phyloP scores from a whole-genome alignment of 2,113 vertebrate species.

The Nematolebias whitei region DNA sequence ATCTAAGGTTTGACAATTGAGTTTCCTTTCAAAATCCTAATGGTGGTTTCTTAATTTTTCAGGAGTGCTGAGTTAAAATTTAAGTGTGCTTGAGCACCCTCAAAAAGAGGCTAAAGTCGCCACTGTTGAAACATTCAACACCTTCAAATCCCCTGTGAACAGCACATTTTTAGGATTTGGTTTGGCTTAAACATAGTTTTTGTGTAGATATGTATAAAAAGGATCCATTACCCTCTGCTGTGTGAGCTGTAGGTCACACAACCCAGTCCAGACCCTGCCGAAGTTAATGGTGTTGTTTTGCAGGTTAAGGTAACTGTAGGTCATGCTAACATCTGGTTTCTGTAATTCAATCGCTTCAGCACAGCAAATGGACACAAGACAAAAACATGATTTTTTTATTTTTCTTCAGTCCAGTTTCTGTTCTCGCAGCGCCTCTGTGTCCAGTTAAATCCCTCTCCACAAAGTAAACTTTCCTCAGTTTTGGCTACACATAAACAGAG shows the following conservation, averaged over 20 bases:
- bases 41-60: too few species aligned
- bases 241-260: slow-evolving; percentile 1
- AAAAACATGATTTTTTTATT: slow-evolving; percentile 1
- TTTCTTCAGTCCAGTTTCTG: neutral
- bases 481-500: slow-evolving; percentile 49
- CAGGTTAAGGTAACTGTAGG: slow-evolving; percentile 68
- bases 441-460: slow-evolving; percentile 9
- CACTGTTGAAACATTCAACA: neutral
- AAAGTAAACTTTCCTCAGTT: slow-evolving; percentile 36
- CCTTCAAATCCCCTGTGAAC: neutral
- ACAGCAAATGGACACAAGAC: slow-evolving; percentile 29
- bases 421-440: neutral
- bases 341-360: slow-evolving; percentile 55
- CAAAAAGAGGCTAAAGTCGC: too few species aligned
- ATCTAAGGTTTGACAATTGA: too few species aligned
- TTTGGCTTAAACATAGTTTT: neutral
- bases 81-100: too few species aligned
- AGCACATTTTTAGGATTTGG: neutral
- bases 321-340: slow-evolving; percentile 68
- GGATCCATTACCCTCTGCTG: neutral
- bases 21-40: too few species aligned
- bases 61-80: too few species aligned
- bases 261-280: slow-evolving; percentile 21
- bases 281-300: slow-evolving; percentile 68
- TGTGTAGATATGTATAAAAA: neutral